Evolutionary conservation across 2,888 invertebrate genomes (phyloP).

Genomic region (Cylloceria caligata): DNA sequence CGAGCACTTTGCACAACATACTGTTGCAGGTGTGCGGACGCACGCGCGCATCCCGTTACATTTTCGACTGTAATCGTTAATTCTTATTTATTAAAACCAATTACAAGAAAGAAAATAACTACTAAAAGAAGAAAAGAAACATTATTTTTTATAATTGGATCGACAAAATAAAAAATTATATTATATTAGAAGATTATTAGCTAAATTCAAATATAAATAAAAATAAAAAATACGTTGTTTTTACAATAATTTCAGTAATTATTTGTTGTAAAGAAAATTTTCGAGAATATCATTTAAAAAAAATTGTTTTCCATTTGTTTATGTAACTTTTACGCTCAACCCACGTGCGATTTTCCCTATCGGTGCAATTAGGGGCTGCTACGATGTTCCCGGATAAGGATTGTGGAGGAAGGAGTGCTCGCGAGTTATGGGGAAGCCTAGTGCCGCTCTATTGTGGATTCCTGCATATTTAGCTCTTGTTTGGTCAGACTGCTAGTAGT

Average conservation of each 20-base stretch:
- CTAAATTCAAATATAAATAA: no score
- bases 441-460: background rate
- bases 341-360: slow-evolving; percentile 4
- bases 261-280: background rate
- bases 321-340: background rate
- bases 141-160: background rate
- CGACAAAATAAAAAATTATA: no score
- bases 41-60: slow-evolving; percentile 28
- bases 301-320: background rate
- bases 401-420: background rate
- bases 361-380: background rate
- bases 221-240: background rate
- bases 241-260: no score
- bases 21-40: background rate
- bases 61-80: slow-evolving; percentile 2
- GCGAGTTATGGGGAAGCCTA: background rate
- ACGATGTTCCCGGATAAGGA: background rate
- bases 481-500: slow-evolving; percentile 14
- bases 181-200: no score
- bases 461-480: background rate
- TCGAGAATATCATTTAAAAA: background rate
- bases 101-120: background rate
- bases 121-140: no score
- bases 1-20: slow-evolving; percentile 12
- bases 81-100: background rate